phyloP scores from a whole-genome alignment of 1,140 invertebrate genomes.

The Euglossa dilemma region DNA sequence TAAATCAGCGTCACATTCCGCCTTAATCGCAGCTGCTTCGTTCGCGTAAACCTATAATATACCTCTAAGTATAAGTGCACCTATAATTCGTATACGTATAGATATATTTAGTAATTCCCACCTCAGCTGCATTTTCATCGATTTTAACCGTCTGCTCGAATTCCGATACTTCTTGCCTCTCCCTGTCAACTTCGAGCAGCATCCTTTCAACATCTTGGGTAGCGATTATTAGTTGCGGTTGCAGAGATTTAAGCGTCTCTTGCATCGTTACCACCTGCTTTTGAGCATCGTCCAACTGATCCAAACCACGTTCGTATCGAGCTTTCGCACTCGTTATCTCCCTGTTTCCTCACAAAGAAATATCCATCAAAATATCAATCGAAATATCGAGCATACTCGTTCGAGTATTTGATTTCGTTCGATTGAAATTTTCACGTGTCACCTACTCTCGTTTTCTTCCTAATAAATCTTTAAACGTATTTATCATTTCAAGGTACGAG shows the following conservation, averaged over 20 bases:
- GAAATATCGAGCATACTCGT: no score
- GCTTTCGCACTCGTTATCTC: slow-evolving; percentile 86
- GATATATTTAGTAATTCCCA: neutral
- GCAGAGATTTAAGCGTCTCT: slow-evolving; percentile 90
- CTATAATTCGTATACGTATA: no score
- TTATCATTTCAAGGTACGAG: slow-evolving; percentile 96
- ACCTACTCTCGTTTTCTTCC: slow-evolving; percentile 81
- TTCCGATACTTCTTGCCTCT: slow-evolving; percentile 92
- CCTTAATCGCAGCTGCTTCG: slow-evolving; percentile 93
- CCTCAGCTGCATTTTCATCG: slow-evolving; percentile 85
- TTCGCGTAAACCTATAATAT: slow-evolving; percentile 80
- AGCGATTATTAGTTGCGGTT: slow-evolving; percentile 94
- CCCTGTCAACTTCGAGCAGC: slow-evolving; percentile 90
- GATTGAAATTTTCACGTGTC: no score
- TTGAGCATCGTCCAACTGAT: slow-evolving; percentile 92
- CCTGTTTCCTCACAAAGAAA: slow-evolving; percentile 74
- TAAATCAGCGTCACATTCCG: slow-evolving; percentile 97
- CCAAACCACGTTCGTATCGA: slow-evolving; percentile 93
- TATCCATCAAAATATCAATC: neutral
- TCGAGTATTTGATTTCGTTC: no score
- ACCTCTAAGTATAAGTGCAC: no score
- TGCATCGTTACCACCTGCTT: slow-evolving; percentile 93
- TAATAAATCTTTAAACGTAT: slow-evolving; percentile 94
- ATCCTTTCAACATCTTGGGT: slow-evolving; percentile 92
- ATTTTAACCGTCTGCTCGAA: slow-evolving; percentile 86